Evolutionary conservation across 2,888 invertebrate genomes (phyloP), one percentile per base, ranked within the genome.

Genomic region (Volucella inflata): DNA sequence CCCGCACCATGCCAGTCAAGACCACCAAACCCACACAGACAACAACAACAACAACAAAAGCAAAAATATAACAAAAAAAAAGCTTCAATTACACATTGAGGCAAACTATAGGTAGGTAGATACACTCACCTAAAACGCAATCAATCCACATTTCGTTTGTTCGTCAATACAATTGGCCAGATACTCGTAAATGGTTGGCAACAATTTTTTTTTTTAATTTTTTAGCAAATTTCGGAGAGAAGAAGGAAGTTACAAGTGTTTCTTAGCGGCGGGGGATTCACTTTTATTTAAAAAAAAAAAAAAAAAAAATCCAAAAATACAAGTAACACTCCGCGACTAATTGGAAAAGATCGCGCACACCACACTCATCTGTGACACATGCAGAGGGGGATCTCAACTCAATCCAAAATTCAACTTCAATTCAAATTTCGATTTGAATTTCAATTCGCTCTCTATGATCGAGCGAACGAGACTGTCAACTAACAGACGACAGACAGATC

Each of bases 121-220:
- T 42, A 76, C 76, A 83, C 83, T 83, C 78, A 83, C 83, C 83
- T 68, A 83, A 83, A 78, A 72, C 83, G 68, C 72, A 64, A 74
- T 83, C 83, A 78, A 83, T 83, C 74, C 83, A 70, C 72, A 78
- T 70, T 53, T 78, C 79, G 55, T 51, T 78, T 72, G 72, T 62
- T 62, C 70, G 48, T 64, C 42, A 21, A 71, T 30, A 30, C 71
- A 59, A 71, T 50, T 14, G 21, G 9, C 8, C n/a, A 3, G 36
- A 9, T 38, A 9, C 17, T 9, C 2, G 8, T 17, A 16, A 14
- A 21, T 9, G 8, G 46, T 48, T 17, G 48, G 30, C 11, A 44
- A 44, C 0, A 12, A 30, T 57, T 14, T 65, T 50, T 42, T 8
- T 48, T 75, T 55, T 40, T 46, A 21, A 30, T 59, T 12, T 42